Evolutionary conservation across 1,140 invertebrate genomes (phyloP), one percentile per base, ranked within the genome.

Genomic region (Drosophila orena): DNA sequence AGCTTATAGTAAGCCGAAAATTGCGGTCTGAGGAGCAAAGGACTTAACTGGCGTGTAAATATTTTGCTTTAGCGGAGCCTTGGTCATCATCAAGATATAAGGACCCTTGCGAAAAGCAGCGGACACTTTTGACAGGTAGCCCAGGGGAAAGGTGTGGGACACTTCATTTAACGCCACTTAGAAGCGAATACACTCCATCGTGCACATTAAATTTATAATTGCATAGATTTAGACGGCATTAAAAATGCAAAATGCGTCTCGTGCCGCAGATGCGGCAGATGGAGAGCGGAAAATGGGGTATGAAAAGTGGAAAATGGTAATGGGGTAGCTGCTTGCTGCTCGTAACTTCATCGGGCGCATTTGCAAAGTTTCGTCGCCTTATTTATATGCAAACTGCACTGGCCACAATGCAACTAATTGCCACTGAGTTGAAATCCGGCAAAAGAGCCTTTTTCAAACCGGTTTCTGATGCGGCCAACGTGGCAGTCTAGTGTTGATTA

Each of bases 381-480:
- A 83, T 84, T 83, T 84, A 75, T 77, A 81, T 85, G 66, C 66
- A 73, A 65, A 80, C 61, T 55, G 76, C 50, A 77, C 40, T 40
- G 40, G 38, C 50, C 50, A 77, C 62, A 77, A 77, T 77, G 62
- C n/a, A 53, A 61, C 62, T 77, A 77, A 69, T 77, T 77, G 61
- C 49, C 47, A 34, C 37, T 10, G 35, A 54, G 35, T n/a, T 66
- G 7, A 4, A 38, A 42, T 15, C 14, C 44, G 15, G 38, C 20
- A 20, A 15, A 35, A 27, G 24, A 27, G 30, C 20, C 17, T 27
- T 50, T 22, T 55, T 22, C 38, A 5, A 42, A 50, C 49, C 55
- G 5, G 54, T 52, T 44, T 44, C 27, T 43, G 59, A 70, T 68
- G 46, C 64, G 17, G 43, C 42, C 59, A 58, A 44, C 44, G 56